Base-by-base conservation (phyloP, 2,888 invertebrate genomes). In the Tuberolachnus salignus region DNA sequence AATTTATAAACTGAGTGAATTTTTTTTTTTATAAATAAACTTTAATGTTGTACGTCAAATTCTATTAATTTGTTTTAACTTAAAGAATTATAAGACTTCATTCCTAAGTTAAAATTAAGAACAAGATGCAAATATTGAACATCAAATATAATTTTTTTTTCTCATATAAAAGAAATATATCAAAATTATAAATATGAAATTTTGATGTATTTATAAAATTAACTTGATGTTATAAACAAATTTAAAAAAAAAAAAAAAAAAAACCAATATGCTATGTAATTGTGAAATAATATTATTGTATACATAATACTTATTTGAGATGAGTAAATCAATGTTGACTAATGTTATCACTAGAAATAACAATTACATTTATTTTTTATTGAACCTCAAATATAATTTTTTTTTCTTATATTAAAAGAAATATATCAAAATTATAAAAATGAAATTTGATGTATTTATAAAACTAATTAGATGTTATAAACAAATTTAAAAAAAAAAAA, bases 1-100 rank as follows among this genome's bases (percentile, higher is more conserved):
- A n/a, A n/a, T 67, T 70, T 19, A 14, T 70, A 51, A 26, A 61
- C 44, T 64, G 21, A 46, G 44, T 64, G 46, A 64, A n/a, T 64
- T 26, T 53, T 14, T 53, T 69, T 23, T 19, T 53, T 67, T 34
- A 34, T 19, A 19, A 13, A 34, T 19, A 42, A 9, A 9, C 9
- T 69, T 69, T 14, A 69, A 21, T 26, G 42, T 53, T 42, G 19
- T 64, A 13, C 21, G 44, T 69, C 13, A 13, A 26, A n/a, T n/a
- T 19, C 19, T 55, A 42, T 55, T 14, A 16, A 44, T 44, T 23
- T 46, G 10, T 67, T 34, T 34, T 8, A 44, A n/a, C 9, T 23
- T 26, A 71, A 42, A 8, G 10, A 44, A 70, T 44, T 44, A 1
- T n/a, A n/a, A n/a, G n/a, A n/a, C n/a, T n/a, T n/a, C n/a, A 26